Percentiles rank a stretch among this genome's conserved stretches.
phyloP scores from a whole-genome alignment of 2,888 invertebrate species.

The Lithosia quadra region DNA sequence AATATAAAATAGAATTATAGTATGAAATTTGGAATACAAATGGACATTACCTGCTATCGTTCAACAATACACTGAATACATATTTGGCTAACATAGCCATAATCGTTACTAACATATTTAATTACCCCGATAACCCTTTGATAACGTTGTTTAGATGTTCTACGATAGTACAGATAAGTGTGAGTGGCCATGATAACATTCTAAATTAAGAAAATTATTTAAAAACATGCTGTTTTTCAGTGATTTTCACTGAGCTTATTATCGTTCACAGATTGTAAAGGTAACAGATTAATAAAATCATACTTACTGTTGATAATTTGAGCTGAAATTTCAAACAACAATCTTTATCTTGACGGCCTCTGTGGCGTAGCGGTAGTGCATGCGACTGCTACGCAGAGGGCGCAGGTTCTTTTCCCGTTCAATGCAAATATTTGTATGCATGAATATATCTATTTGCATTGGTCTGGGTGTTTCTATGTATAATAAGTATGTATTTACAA shows the following conservation, averaged over 20 bases:
- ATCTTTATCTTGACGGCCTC: too few relatives aligned
- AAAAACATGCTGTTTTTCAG: background rate
- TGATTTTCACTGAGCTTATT: background rate
- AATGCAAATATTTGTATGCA: too few relatives aligned
- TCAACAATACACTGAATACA: constrained; percentile 10
- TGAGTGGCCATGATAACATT: background rate
- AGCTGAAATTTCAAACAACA: too few relatives aligned
- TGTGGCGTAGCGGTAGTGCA: too few relatives aligned
- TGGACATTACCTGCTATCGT: constrained; percentile 6
- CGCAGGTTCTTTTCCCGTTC: too few relatives aligned
- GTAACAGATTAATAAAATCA: background rate
- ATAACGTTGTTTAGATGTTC: constrained; percentile 7
- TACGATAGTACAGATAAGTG: constrained; percentile 6
- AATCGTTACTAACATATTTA: constrained; percentile 1
- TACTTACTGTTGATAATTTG: background rate
- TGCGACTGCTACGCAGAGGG: too few relatives aligned
- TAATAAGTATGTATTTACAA: too few relatives aligned
- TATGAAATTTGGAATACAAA: background rate
- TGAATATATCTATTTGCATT: too few relatives aligned
- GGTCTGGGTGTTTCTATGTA: too few relatives aligned
- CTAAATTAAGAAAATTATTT: background rate
- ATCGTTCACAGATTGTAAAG: background rate
- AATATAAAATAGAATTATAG: background rate
- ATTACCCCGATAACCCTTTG: constrained; percentile 15
- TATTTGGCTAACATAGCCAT: background rate